Conservation (phyloP, 2,797 vertebrate genomes). For the Lophura swinhoii region DNA sequence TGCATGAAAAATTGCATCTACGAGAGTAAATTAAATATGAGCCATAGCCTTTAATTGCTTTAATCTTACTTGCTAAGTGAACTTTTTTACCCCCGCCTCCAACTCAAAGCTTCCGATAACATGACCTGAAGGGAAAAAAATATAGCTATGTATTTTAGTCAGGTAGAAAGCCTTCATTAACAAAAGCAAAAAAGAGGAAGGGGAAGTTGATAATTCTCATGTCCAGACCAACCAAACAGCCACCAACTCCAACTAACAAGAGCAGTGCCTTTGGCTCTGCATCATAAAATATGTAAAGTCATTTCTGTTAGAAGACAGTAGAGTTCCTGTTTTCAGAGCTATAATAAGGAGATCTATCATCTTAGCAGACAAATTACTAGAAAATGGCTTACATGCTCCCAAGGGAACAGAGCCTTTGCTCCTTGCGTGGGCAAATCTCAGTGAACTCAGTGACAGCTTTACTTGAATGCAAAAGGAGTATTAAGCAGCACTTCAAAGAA, state of each 20-base stretch:
- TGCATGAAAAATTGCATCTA: slow-evolving; percentile 63
- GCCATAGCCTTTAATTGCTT: slow-evolving; percentile 77
- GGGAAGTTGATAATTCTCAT: slow-evolving; percentile 66
- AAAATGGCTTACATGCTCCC: slow-evolving; percentile 17
- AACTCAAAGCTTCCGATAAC: slow-evolving; percentile 71
- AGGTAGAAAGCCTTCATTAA: slow-evolving; percentile 58
- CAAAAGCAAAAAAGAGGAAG: slow-evolving; percentile 69
- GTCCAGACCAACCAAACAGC: slow-evolving; percentile 62
- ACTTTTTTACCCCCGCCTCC: slow-evolving; percentile 46
- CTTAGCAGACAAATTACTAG: slow-evolving; percentile 53
- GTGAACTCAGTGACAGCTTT: slow-evolving; percentile 25
- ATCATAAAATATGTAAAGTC: slow-evolving; percentile 66
- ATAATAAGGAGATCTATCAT: slow-evolving; percentile 49
- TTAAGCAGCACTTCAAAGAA: slow-evolving; percentile 7
- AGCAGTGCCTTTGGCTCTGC: slow-evolving; percentile 57
- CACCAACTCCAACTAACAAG: slow-evolving; percentile 55
- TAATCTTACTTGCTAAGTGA: slow-evolving; percentile 70
- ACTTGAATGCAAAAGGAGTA: not conserved
- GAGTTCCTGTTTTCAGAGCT: slow-evolving; percentile 61
- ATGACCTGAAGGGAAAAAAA: slow-evolving; percentile 57
- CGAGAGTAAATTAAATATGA: slow-evolving; percentile 68
- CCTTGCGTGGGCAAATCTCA: not conserved
- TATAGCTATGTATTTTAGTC: slow-evolving; percentile 57
- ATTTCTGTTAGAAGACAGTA: slow-evolving; percentile 57
- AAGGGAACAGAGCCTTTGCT: slow-evolving; percentile 27